These are phyloP conservation scores for Poeciliopsis infans DNA, from an alignment of 2,797 vertebrate genomes.

Conservation along the genomic window DNA sequence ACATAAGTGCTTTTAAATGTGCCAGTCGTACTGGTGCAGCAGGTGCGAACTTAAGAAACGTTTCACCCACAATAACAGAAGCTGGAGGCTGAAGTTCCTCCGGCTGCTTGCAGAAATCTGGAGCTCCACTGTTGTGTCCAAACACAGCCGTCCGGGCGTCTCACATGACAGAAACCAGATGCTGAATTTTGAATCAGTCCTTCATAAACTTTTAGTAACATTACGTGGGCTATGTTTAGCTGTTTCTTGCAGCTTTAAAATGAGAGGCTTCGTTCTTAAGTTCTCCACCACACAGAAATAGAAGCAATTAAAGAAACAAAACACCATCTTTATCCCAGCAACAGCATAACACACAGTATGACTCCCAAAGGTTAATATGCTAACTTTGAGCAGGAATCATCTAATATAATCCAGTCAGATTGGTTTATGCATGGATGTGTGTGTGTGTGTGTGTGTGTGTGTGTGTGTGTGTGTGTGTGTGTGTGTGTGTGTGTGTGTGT, in stretches of 20 bases:
- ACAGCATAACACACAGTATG: slow-evolving; percentile 1
- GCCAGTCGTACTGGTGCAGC: background rate
- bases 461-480: too few species aligned
- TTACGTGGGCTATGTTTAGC: background rate
- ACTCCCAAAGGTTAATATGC: background rate
- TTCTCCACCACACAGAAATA: background rate
- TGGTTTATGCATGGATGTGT: too few species aligned
- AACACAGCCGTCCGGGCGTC: background rate
- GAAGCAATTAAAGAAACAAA: slow-evolving; percentile 21
- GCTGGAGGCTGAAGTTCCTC: background rate
- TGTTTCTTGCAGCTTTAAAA: background rate
- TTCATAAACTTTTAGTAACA: background rate
- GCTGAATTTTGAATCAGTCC: background rate
- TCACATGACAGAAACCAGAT: background rate
- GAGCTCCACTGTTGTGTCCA: background rate
- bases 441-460: too few species aligned
- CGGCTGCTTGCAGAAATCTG: background rate
- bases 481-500: background rate
- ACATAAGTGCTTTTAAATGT: background rate
- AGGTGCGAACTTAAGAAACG: background rate
- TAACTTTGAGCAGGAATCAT: background rate
- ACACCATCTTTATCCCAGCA: slow-evolving; percentile 10
- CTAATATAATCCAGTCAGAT: slow-evolving; percentile 6
- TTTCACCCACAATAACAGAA: background rate
- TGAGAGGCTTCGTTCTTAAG: background rate